Evolutionary conservation across 2,797 vertebrate species (phyloP).

Genomic region (Pipistrellus kuhlii): DNA sequence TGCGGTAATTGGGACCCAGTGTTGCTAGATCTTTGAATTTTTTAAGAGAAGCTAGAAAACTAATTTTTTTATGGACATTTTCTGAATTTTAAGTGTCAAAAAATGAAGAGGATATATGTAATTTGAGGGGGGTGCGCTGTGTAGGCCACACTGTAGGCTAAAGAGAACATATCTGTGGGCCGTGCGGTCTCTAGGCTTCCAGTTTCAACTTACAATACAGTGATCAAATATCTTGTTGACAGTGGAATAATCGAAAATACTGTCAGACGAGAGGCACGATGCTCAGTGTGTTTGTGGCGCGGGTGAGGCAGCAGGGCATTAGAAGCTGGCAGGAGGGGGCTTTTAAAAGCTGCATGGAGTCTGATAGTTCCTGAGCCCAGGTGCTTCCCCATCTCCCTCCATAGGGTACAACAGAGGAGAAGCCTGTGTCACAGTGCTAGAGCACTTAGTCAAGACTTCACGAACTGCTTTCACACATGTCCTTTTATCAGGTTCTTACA

Average conservation of each 20-base stretch:
- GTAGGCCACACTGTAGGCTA: background rate
- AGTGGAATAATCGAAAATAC: background rate
- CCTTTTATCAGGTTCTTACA: background rate
- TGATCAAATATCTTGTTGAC: background rate
- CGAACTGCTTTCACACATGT: background rate
- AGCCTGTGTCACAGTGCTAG: too few species aligned
- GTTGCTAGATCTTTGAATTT: conserved; percentile 23
- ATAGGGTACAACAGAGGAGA: background rate
- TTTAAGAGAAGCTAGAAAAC: conserved; percentile 41
- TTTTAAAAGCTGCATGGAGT: background rate
- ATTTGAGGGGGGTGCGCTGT: background rate
- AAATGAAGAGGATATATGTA: background rate
- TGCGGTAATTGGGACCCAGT: background rate
- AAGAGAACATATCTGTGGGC: background rate
- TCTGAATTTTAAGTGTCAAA: conserved; percentile 8
- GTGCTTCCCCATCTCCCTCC: background rate
- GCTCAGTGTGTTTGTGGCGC: background rate
- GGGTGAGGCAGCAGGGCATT: background rate
- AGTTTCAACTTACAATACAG: background rate
- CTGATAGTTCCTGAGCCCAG: background rate
- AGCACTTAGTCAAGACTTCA: background rate
- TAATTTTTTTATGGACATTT: background rate
- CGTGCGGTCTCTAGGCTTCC: background rate
- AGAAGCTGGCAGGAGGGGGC: background rate
- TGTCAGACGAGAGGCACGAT: background rate